Evolutionary conservation across 2,113 vertebrate species (phyloP), one percentile per base, ranked within the genome.

Genomic region (Tragelaphus imberbis): DNA sequence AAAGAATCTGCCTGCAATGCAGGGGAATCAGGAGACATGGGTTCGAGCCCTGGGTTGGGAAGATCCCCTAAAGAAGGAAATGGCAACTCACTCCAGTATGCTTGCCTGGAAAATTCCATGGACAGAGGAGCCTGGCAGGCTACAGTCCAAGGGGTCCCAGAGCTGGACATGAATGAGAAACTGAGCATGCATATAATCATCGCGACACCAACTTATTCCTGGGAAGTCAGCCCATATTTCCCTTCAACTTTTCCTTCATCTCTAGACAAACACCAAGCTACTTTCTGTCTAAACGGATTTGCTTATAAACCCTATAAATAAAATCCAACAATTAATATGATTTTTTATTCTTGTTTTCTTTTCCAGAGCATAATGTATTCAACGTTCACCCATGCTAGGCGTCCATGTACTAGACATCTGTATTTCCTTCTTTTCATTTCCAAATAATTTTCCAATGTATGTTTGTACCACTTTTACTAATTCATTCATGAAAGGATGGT

Each of bases 331-430:
- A 16, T 65, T 65, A 16, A 30, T 33, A 33, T 16, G 3, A 65
- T 65, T 15, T 33, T 65, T 16, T 65, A 65, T 65, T 65, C 63
- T 33, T 65, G 63, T 33, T 65, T 65, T 33, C 14, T 33, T 33
- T 65, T 33, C 28, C 61, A 63, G 61, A 63, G 61, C 14, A 63
- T 16, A 63, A 33, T 16, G 61, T 65, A 65, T 65, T 65, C 30
- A 65, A 33, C 0, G 3, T 16, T 33, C 15, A 65, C 7, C 30
- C 6, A 63, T 0, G 0, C 3, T 33, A 17, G 14, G 61, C 30
- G 16, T 65, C 15, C 30, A 33, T 33, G 61, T 65, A 65, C 1
- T 65, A 33, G 30, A 0, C 3, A 17, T 8, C 30, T 65, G 63
- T n/a, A 65, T 7, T 65, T 65, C 15, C 30, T 65, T 65, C 14